A percentile compares a stretch with the other conserved stretches of the same genome.
Conservation (phyloP, 2,797 vertebrate species). For the Kryptolebias ocellatus region DNA sequence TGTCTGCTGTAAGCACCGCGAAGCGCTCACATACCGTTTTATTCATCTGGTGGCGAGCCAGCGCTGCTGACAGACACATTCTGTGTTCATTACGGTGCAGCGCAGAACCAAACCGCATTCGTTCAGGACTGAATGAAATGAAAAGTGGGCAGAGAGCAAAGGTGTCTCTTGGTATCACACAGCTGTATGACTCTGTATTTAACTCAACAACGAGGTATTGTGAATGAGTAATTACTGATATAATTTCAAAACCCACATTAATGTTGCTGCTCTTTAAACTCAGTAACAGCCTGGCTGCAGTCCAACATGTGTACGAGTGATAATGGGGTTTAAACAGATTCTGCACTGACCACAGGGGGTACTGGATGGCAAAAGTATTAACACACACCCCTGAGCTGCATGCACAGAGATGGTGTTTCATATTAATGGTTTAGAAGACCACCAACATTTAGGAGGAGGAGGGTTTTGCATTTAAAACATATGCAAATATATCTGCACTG, state of each 20-base stretch:
- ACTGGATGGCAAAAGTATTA: slow-evolving; percentile 11
- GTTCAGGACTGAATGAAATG: slow-evolving; percentile 41
- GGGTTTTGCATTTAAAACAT: slow-evolving; percentile 5
- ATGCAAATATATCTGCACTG: neutral
- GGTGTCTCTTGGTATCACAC: slow-evolving; percentile 27
- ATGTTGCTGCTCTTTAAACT: neutral
- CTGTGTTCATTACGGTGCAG: slow-evolving; percentile 47
- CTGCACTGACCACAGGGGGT: neutral
- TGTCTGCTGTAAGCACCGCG: slow-evolving; percentile 51
- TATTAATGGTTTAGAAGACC: neutral
- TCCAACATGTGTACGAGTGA: neutral
- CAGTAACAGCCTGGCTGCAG: neutral
- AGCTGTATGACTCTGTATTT: neutral
- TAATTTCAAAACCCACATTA: neutral
- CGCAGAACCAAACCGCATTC: slow-evolving; percentile 42
- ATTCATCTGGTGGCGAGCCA: slow-evolving; percentile 69
- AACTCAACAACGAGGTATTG: neutral
- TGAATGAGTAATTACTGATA: neutral
- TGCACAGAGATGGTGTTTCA: neutral
- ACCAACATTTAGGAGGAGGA: neutral
- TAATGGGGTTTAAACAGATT: slow-evolving; percentile 6
- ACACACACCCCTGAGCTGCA: neutral
- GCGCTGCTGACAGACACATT: slow-evolving; percentile 63
- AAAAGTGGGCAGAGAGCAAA: slow-evolving; percentile 29
- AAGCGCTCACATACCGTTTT: slow-evolving; percentile 65